These are phyloP conservation scores for Macaria notata DNA, from an alignment of 2,888 invertebrate species.

Conservation along the genomic window DNA sequence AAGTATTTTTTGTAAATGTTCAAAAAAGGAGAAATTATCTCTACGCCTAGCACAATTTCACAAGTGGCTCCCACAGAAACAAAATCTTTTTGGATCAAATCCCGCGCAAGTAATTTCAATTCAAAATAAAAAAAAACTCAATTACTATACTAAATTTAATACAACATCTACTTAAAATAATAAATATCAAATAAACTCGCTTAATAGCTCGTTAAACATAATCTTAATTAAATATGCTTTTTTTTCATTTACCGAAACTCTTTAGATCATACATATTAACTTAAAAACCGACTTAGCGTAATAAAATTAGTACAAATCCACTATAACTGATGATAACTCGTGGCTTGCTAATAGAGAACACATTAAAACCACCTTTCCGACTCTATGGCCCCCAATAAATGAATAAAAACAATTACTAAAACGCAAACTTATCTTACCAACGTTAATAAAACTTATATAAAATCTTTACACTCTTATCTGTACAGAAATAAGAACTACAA, in stretches of 20 bases:
- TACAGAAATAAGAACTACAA: constrained; percentile 33
- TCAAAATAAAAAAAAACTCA: too few relatives aligned
- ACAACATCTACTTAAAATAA: constrained; percentile 8
- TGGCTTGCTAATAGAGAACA: constrained; percentile 57
- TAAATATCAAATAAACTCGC: constrained; percentile 7
- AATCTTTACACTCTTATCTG: constrained; percentile 25
- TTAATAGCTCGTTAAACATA: constrained; percentile 26
- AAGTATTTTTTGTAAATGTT: too few relatives aligned
- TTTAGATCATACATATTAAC: constrained; percentile 53
- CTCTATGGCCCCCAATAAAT: constrained; percentile 66
- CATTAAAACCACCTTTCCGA: constrained; percentile 66
- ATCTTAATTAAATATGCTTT: constrained; percentile 42
- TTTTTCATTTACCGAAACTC: constrained; percentile 43
- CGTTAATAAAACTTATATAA: neutral
- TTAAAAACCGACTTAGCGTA: constrained; percentile 55
- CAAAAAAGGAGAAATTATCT: too few relatives aligned
- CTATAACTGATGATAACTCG: constrained; percentile 58
- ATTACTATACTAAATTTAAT: constrained; percentile 1
- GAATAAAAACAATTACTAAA: constrained; percentile 74
- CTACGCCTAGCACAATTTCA: too few relatives aligned
- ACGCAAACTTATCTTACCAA: constrained; percentile 41
- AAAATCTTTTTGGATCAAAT: too few relatives aligned
- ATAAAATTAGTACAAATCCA: constrained; percentile 68
- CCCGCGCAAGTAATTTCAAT: too few relatives aligned
- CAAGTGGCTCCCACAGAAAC: too few relatives aligned